These are phyloP conservation scores for Drosophila tani DNA, from an alignment of 1,140 invertebrate genomes.

Conservation along the genomic window DNA sequence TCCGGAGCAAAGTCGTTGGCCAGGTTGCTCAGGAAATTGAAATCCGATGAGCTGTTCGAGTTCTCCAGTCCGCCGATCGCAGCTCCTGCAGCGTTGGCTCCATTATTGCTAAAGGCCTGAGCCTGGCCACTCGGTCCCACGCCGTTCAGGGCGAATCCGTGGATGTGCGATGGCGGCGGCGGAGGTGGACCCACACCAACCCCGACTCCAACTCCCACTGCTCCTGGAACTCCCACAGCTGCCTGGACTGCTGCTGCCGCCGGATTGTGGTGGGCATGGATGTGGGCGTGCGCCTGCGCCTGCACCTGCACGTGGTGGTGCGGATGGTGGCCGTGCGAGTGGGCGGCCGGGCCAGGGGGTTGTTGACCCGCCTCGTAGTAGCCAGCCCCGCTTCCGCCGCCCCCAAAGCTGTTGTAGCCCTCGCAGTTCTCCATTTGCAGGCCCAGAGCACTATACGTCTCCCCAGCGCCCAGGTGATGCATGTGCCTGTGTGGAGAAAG, in stretches of 20 bases:
- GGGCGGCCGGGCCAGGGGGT: slow-evolving; percentile 56
- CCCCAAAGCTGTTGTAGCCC: slow-evolving; percentile 74
- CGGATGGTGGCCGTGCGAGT: slow-evolving; percentile 44
- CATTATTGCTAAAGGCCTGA: slow-evolving; percentile 62
- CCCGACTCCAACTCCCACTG: slow-evolving; percentile 39
- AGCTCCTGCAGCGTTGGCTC: slow-evolving; percentile 24
- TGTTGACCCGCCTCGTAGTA: slow-evolving; percentile 68
- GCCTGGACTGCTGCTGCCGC: slow-evolving; percentile 27
- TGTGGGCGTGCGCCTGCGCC: slow-evolving; percentile 85
- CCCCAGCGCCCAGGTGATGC: slow-evolving; percentile 73
- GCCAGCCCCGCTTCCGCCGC: slow-evolving; percentile 19
- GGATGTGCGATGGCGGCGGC: slow-evolving; percentile 55
- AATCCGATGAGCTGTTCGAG: slow-evolving; percentile 95
- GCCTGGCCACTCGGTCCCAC: slow-evolving; percentile 47
- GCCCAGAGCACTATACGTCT: slow-evolving; percentile 78
- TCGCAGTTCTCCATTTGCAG: slow-evolving; percentile 84
- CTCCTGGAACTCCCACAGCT: slow-evolving; percentile 19
- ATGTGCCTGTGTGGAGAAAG: slow-evolving; percentile 48
- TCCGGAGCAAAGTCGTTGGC: slow-evolving; percentile 96
- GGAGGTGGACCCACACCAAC: slow-evolving; percentile 48
- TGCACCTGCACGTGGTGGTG: slow-evolving; percentile 44
- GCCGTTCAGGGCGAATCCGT: slow-evolving; percentile 62
- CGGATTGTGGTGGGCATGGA: slow-evolving; percentile 85
- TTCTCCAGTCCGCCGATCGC: slow-evolving; percentile 87
- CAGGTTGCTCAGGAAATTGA: slow-evolving; percentile 95